These are phyloP conservation scores for Eristalis tenax DNA, from an alignment of 2,888 invertebrate species.

Conservation along the genomic window DNA sequence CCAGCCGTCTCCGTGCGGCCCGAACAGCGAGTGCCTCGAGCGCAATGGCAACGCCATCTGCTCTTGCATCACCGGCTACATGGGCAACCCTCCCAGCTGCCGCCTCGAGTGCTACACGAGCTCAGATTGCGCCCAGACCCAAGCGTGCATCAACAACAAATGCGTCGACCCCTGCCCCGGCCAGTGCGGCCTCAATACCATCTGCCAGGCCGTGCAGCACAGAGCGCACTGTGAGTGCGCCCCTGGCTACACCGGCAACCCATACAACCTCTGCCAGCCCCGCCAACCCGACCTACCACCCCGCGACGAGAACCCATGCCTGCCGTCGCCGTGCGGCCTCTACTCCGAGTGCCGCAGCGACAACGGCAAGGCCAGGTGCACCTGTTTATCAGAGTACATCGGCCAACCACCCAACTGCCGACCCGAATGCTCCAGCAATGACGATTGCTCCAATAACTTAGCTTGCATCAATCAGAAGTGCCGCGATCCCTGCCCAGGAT, in stretches of 20 bases:
- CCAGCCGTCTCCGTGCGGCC: constrained; percentile 86
- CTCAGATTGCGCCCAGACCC: constrained; percentile 86
- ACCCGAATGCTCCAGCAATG: constrained; percentile 87
- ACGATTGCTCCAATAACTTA: constrained; percentile 86
- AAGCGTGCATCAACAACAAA: constrained; percentile 87
- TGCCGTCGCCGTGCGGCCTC: constrained; percentile 89
- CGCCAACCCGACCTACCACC: constrained; percentile 55
- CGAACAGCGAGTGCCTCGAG: constrained; percentile 86
- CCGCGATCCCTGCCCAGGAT: constrained; percentile 88
- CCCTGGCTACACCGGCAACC: constrained; percentile 87
- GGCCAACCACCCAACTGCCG: constrained; percentile 88
- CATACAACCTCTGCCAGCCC: constrained; percentile 84
- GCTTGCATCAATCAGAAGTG: constrained; percentile 89
- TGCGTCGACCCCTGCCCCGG: constrained; percentile 89
- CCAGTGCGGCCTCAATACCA: constrained; percentile 87
- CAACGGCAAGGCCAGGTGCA: constrained; percentile 85
- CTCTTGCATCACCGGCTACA: constrained; percentile 85
- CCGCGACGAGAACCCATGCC: constrained; percentile 83
- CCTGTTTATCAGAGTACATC: constrained; percentile 86
- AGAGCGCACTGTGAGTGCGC: constrained; percentile 89
- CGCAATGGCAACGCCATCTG: constrained; percentile 85
- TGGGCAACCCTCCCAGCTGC: constrained; percentile 88
- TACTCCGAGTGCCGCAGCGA: constrained; percentile 87
- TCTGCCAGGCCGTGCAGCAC: constrained; percentile 89
- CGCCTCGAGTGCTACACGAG: constrained; percentile 88